phyloP scores from a whole-genome alignment of 2,797 vertebrate species.

The Brachyrhaphis roseni region DNA sequence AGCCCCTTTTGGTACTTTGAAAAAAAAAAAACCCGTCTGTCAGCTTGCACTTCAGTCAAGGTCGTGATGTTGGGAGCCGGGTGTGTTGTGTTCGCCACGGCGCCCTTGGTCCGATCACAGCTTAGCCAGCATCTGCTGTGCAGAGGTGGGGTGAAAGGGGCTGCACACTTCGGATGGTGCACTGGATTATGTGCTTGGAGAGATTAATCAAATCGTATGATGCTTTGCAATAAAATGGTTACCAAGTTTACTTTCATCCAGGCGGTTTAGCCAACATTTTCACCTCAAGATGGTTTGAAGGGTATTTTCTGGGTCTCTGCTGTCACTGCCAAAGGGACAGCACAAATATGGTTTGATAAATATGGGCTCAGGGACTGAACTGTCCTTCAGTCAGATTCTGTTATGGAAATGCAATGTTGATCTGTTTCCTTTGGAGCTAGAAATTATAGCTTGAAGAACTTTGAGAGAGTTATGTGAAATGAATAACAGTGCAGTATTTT shows the following conservation, averaged over 20 bases:
- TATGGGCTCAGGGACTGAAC: slow-evolving; percentile 33
- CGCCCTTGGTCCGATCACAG: slow-evolving; percentile 52
- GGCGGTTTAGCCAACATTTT: slow-evolving; percentile 12
- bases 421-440: neutral
- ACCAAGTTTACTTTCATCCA: slow-evolving; percentile 46
- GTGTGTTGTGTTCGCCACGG: slow-evolving; percentile 42
- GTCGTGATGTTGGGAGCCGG: slow-evolving; percentile 46
- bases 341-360: slow-evolving; percentile 32
- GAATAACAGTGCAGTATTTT: neutral
- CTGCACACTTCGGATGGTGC: slow-evolving; percentile 41
- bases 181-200: slow-evolving; percentile 59
- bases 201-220: slow-evolving; percentile 71
- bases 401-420: slow-evolving; percentile 29
- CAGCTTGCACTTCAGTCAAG: slow-evolving; percentile 63
- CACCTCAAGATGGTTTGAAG: slow-evolving; percentile 27
- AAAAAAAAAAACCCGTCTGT: slow-evolving; percentile 41
- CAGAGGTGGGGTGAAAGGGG: slow-evolving; percentile 48
- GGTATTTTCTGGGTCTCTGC: slow-evolving; percentile 31
- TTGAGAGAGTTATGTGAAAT: neutral
- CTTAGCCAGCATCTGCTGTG: slow-evolving; percentile 65
- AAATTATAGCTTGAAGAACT: neutral
- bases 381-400: slow-evolving; percentile 34
- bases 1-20: slow-evolving; percentile 35
- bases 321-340: slow-evolving; percentile 34
- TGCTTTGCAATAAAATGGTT: slow-evolving; percentile 40